Conservation (phyloP, 2,888 invertebrate species). For the Eudasyphora cyanicolor region DNA sequence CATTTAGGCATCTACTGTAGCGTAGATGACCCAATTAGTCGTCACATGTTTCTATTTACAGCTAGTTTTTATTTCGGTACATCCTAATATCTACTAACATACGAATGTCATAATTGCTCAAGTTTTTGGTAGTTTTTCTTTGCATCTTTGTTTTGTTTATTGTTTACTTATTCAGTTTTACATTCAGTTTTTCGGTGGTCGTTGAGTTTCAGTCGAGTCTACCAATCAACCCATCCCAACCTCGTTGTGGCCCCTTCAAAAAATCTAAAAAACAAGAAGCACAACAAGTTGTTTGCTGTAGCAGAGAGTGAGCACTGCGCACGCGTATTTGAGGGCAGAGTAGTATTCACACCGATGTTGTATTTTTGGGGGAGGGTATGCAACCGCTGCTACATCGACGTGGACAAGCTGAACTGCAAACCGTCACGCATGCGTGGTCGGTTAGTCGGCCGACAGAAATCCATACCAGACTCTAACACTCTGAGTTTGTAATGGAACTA, state of each 20-base stretch:
- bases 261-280: constrained; percentile 5
- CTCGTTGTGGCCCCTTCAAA: neutral
- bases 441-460: neutral
- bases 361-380: neutral
- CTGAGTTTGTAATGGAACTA: neutral
- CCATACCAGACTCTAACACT: too few species aligned
- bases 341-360: too few species aligned
- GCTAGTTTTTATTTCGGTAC: too few species aligned
- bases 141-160: constrained; percentile 3
- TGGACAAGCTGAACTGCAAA: neutral
- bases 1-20: too few species aligned
- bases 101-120: neutral
- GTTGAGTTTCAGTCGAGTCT: neutral
- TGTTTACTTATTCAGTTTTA: too few species aligned
- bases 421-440: constrained; percentile 21
- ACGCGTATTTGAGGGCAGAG: too few species aligned
- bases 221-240: constrained; percentile 29
- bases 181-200: neutral
- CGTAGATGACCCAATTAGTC: too few species aligned
- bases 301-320: neutral
- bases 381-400: neutral
- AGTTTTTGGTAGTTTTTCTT: neutral
- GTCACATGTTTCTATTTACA: too few species aligned
- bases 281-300: neutral
- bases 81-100: neutral